Evolutionary conservation across 2,797 vertebrate species (phyloP), one percentile per base, ranked within the genome.

Genomic region (Galago senegalensis): DNA sequence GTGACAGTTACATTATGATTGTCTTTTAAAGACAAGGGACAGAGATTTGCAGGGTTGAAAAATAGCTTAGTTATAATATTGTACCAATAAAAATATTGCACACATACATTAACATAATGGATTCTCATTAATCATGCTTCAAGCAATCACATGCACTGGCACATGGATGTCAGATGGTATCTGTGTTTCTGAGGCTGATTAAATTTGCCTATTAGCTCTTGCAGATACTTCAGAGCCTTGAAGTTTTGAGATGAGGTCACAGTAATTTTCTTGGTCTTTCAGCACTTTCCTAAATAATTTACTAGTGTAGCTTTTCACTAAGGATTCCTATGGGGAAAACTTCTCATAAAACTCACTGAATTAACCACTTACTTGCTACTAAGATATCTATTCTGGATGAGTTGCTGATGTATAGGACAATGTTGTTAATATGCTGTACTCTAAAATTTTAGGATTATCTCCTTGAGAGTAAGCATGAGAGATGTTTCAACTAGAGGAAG

Each of bases 231-330:
- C 21, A 37, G 93, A 90, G 82, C n/a, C 87, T 89, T 82, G 61
- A 23, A 34, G 27, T 91, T 87, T 79, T 95, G 46, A 93, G 46
- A 79, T 94, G 93, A 96, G 94, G 96, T 97, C 93, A 95, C 34
- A 92, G 23, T 37, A 18, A 25, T 96, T 96, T 97, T 29, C 93
- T 93, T 97, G 40, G 60, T 97, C 56, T 58, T 95, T 85, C 60
- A 77, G 81, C 82, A 91, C 82, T 92, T 97, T 96, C 83, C 77
- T 87, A 96, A 98, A 93, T 96, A 9, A 95, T 96, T 98, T 98
- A 93, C 83, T 91, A 29, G 18, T 9, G 3, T 95, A 96, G 93
- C 29, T 63, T 97, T 94, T 61, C 53, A 76, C 25, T 79, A 61
- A 81, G 49, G 17, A 82, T 73, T 87, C 72, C 87, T 92, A 69